A percentile compares a stretch with the other conserved stretches of the same genome.
Evolutionary conservation across 2,113 vertebrate species (phyloP).

Genomic region (Arizona elegans): DNA sequence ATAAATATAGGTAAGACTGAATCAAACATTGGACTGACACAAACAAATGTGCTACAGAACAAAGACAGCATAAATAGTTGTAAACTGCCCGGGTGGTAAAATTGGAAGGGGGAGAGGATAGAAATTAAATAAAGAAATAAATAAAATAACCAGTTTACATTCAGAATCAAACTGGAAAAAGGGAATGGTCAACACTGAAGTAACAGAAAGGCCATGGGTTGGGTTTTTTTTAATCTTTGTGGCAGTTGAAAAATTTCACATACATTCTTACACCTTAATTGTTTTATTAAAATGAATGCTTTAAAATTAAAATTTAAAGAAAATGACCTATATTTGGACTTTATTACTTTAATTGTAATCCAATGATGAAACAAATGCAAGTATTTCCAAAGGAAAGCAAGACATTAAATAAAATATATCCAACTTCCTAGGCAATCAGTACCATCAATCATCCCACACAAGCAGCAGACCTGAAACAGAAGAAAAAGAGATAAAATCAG

Average conservation of each 20-base stretch:
- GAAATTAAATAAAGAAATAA: too few relatives aligned
- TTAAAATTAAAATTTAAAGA: neutral
- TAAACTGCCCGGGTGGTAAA: too few relatives aligned
- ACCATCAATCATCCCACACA: neutral
- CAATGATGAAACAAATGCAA: neutral
- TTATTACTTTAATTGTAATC: neutral
- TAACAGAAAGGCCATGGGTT: neutral
- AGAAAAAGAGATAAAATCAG: neutral
- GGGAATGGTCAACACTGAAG: neutral
- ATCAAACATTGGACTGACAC: neutral
- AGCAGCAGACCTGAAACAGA: neutral
- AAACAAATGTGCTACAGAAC: too few relatives aligned
- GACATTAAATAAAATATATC: neutral
- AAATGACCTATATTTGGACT: neutral
- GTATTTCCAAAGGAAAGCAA: neutral
- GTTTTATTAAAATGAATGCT: neutral
- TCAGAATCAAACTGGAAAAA: neutral
- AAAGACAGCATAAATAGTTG: too few relatives aligned
- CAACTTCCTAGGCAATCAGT: neutral
- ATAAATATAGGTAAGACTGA: too few relatives aligned
- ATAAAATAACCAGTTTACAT: neutral
- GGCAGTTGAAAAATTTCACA: neutral
- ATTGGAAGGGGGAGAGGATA: too few relatives aligned
- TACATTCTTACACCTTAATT: neutral
- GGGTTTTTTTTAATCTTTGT: too few relatives aligned